phyloP scores from a whole-genome alignment of 2,797 vertebrate species.

The Pseudochirops corinnae region DNA sequence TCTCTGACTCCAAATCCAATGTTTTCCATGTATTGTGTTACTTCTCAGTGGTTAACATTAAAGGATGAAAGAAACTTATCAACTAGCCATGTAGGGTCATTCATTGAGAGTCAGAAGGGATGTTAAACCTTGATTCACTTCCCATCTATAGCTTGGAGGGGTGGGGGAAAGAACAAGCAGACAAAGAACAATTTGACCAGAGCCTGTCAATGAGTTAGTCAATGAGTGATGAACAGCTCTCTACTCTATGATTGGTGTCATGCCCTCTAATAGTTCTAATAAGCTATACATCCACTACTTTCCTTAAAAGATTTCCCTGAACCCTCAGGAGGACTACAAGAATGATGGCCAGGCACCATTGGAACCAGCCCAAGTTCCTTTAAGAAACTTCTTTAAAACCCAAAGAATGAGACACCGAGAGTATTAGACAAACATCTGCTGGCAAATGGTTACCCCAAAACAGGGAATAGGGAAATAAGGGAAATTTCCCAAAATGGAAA shows the following conservation, averaged over 20 bases:
- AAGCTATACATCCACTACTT: not conserved
- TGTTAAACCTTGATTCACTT: not conserved
- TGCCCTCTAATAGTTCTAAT: not conserved
- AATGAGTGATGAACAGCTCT: not conserved
- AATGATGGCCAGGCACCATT: no score
- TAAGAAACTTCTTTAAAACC: not conserved
- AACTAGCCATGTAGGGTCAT: not conserved
- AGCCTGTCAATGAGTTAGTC: not conserved
- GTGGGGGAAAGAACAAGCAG: not conserved
- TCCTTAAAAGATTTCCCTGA: not conserved
- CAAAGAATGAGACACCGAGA: not conserved
- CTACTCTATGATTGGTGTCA: not conserved
- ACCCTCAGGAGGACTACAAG: not conserved
- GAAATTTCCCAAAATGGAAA: not conserved
- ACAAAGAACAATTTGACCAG: not conserved
- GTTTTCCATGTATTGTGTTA: not conserved
- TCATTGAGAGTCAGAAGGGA: not conserved
- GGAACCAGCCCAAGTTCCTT: not conserved
- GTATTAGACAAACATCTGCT: not conserved
- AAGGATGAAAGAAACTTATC: not conserved
- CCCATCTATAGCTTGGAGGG: not conserved
- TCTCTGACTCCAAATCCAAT: not conserved
- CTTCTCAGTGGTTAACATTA: not conserved
- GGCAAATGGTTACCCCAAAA: not conserved
- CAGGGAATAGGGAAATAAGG: no score